Percentiles rank a stretch among this genome's conserved stretches.
Evolutionary conservation across 2,888 invertebrate species (phyloP).

Genomic region (Coleophora deauratella): DNA sequence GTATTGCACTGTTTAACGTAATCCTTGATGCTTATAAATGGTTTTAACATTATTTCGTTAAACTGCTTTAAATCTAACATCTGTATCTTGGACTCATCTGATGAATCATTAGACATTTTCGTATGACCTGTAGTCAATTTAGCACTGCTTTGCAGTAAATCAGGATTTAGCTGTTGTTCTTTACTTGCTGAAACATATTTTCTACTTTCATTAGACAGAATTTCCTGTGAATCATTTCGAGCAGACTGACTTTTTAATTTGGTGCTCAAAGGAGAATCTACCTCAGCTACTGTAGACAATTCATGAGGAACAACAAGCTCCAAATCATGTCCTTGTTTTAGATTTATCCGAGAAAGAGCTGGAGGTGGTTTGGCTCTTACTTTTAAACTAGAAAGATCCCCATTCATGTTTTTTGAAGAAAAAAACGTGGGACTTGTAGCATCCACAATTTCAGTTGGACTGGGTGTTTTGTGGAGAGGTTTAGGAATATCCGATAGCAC

Average conservation of each 20-base stretch:
- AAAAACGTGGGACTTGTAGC: too few relatives aligned
- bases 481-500: slow-evolving; percentile 44
- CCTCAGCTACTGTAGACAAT: slow-evolving; percentile 79
- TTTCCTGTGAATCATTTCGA: slow-evolving; percentile 25
- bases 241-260: slow-evolving; percentile 46
- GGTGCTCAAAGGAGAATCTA: slow-evolving; percentile 77
- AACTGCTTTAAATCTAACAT: slow-evolving; percentile 64
- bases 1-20: slow-evolving; percentile 63
- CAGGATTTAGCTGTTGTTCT: slow-evolving; percentile 27
- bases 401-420: neutral
- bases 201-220: slow-evolving; percentile 12
- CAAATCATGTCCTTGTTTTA: slow-evolving; percentile 45
- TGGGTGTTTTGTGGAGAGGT: slow-evolving; percentile 26
- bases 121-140: slow-evolving; percentile 16
- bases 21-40: slow-evolving; percentile 62
- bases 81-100: slow-evolving; percentile 49
- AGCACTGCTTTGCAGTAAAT: slow-evolving; percentile 31
- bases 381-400: slow-evolving; percentile 21
- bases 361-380: slow-evolving; percentile 52
- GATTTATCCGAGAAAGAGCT: slow-evolving; percentile 48
- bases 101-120: slow-evolving; percentile 30
- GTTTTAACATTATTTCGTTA: slow-evolving; percentile 64
- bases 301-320: slow-evolving; percentile 70
- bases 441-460: slow-evolving; percentile 3
- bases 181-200: slow-evolving; percentile 4